Conservation (phyloP, 2,888 invertebrate species). For the Pemphredon lugubris region DNA sequence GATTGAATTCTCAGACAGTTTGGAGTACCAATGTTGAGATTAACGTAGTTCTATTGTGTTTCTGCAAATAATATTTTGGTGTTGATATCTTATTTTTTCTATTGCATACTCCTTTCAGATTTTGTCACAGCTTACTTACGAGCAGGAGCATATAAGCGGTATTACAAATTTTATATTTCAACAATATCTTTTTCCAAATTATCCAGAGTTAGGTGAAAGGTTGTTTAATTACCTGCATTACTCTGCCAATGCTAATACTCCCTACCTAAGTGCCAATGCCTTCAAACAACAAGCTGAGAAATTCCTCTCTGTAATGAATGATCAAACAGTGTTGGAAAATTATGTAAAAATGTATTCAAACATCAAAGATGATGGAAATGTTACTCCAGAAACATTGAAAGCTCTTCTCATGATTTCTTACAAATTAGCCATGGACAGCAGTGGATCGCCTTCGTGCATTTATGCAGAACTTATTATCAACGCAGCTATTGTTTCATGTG, state of each 20-base stretch:
- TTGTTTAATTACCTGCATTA: conserved; percentile 86
- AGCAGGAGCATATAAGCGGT: conserved; percentile 87
- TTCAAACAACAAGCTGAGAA: conserved; percentile 90
- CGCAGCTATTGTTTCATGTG: conserved; percentile 89
- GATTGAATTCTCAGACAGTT: no score
- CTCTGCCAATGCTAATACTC: conserved; percentile 84
- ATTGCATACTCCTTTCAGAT: conserved; percentile 82
- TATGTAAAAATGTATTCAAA: conserved; percentile 85
- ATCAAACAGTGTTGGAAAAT: conserved; percentile 85
- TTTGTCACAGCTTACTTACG: conserved; percentile 86
- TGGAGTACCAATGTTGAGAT: no score
- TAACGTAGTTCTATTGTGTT: no score
- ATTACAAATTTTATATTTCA: conserved; percentile 87
- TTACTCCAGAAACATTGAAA: conserved; percentile 86
- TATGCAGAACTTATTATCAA: conserved; percentile 87
- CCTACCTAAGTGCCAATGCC: conserved; percentile 84
- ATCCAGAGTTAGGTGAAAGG: conserved; percentile 87
- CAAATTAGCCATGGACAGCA: conserved; percentile 90
- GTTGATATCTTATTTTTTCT: neutral
- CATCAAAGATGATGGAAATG: conserved; percentile 79
- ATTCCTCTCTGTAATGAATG: conserved; percentile 82
- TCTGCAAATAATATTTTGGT: no score
- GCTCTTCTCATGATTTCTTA: conserved; percentile 88
- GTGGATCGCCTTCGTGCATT: conserved; percentile 85
- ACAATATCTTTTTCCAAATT: conserved; percentile 90